phyloP scores from a whole-genome alignment of 2,797 vertebrate genomes.

The Thamnophis elegans region DNA sequence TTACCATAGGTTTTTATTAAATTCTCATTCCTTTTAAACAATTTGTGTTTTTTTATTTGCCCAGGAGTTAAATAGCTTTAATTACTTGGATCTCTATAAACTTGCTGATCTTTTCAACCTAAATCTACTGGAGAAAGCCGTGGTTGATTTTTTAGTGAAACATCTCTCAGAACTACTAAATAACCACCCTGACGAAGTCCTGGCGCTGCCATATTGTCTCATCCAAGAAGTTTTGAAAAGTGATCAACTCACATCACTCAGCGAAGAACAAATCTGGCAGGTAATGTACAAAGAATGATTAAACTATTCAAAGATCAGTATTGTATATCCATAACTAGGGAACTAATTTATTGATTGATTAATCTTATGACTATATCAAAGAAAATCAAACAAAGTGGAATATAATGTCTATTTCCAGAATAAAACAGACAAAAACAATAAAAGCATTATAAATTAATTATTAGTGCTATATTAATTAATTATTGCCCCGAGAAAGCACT shows the following conservation, averaged over 20 bases:
- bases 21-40: conserved; percentile 55
- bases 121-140: conserved; percentile 90
- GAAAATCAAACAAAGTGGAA: not conserved
- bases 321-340: not conserved
- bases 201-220: conserved; percentile 90
- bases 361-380: not conserved
- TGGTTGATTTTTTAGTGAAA: conserved; percentile 93
- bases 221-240: conserved; percentile 95
- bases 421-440: not conserved
- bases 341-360: not conserved
- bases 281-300: conserved; percentile 71
- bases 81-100: conserved; percentile 97
- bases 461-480: not conserved
- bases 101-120: conserved; percentile 97
- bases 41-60: conserved; percentile 55
- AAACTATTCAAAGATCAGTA: conserved; percentile 42
- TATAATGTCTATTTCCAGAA: not conserved
- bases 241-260: conserved; percentile 93
- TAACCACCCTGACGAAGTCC: conserved; percentile 86
- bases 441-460: not conserved
- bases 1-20: conserved; percentile 13
- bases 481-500: not conserved
- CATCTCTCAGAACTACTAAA: conserved; percentile 92
- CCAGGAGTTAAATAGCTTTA: conserved; percentile 94
- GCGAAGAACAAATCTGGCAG: conserved; percentile 98